These are phyloP conservation scores for Cantharis flavilabris DNA, from an alignment of 2,888 invertebrate species.

Conservation along the genomic window DNA sequence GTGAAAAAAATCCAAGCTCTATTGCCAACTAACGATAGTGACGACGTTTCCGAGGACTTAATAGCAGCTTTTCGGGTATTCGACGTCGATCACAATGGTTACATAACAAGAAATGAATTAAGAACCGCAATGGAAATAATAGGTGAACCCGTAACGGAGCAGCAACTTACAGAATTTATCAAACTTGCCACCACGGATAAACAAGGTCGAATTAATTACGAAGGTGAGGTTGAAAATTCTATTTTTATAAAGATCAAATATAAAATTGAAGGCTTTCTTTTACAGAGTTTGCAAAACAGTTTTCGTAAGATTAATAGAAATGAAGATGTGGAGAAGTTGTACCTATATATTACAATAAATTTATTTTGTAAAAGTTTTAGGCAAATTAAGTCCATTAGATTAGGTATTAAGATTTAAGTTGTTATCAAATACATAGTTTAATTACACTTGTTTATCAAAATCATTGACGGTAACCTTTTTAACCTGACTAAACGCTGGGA, in stretches of 20 bases:
- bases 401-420: not conserved
- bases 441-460: not conserved
- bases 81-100: conserved; percentile 88
- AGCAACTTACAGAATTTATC: conserved; percentile 75
- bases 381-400: not conserved
- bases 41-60: conserved; percentile 75
- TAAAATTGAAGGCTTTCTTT: conserved; percentile 36
- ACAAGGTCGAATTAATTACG: conserved; percentile 81
- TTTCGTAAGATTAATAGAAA: conserved; percentile 53
- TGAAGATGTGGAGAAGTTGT: not conserved
- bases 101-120: conserved; percentile 80
- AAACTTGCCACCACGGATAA: conserved; percentile 77
- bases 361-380: not conserved
- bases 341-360: not conserved
- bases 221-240: conserved; percentile 60
- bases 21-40: conserved; percentile 63
- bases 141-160: conserved; percentile 76
- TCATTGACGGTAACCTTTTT: not conserved
- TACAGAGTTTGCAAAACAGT: conserved; percentile 65
- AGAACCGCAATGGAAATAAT: conserved; percentile 82
- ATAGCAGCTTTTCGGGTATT: conserved; percentile 89
- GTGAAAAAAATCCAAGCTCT: conserved; percentile 74
- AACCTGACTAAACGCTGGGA: not conserved
- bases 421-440: not conserved
- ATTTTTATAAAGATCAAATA: not conserved